These are phyloP conservation scores for Temnothorax nylanderi DNA, from an alignment of 1,140 invertebrate species.

Conservation along the genomic window DNA sequence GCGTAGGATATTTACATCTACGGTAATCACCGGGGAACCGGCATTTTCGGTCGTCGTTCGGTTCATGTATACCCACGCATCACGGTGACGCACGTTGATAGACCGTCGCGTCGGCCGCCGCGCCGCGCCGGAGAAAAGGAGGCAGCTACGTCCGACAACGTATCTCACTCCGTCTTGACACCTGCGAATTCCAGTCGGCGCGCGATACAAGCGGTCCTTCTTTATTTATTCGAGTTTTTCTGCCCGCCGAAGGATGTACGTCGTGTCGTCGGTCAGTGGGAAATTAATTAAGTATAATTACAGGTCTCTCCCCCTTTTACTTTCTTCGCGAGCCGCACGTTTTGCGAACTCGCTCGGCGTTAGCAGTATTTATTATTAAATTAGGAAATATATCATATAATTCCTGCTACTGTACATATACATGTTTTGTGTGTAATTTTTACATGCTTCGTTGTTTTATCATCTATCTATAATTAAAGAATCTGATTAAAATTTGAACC, in stretches of 20 bases:
- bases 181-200: conserved; percentile 48
- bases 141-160: conserved; percentile 19
- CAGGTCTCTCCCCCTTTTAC: not conserved
- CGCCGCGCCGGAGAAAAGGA: conserved; percentile 2
- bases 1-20: conserved; percentile 84
- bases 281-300: conserved; percentile 59
- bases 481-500: not conserved
- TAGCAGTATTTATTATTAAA: not conserved
- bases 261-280: conserved; percentile 22
- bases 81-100: conserved; percentile 60
- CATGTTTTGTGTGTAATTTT: not conserved
- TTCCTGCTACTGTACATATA: not conserved
- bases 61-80: conserved; percentile 74
- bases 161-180: conserved; percentile 48
- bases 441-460: not conserved
- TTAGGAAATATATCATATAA: not conserved
- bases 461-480: not conserved
- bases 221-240: conserved; percentile 52
- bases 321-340: not conserved
- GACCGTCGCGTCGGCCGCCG: conserved; percentile 9
- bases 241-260: not conserved
- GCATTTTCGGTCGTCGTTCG: conserved; percentile 71
- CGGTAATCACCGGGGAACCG: conserved; percentile 77
- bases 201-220: conserved; percentile 19
- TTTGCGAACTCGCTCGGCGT: not conserved